A percentile compares a stretch with the other conserved stretches of the same genome.
Evolutionary conservation across 2,888 invertebrate species (phyloP).

Genomic region (Tupiocoris notatus): DNA sequence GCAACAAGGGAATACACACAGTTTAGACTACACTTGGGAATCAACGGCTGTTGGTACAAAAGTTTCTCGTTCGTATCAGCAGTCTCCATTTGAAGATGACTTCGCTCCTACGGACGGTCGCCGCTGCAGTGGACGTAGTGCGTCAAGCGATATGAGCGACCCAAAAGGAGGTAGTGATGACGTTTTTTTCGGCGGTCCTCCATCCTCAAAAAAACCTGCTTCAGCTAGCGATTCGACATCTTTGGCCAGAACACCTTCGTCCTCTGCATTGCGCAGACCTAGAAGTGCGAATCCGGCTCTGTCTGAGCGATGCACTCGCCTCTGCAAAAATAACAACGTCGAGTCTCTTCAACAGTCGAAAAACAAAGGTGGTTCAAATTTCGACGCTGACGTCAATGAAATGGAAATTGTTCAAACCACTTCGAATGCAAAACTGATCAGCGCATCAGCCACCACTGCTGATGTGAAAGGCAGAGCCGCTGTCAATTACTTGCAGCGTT

Average conservation of each 20-base stretch:
- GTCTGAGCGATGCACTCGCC: conserved; percentile 28
- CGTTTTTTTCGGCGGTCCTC: conserved; percentile 46
- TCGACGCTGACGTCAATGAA: conserved; percentile 8
- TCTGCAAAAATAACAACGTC: conserved; percentile 18
- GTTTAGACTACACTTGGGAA: conserved; percentile 41
- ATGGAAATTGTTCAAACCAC: conserved; percentile 15
- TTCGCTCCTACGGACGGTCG: conserved; percentile 58
- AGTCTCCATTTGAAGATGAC: conserved; percentile 69
- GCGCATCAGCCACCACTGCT: conserved; percentile 4
- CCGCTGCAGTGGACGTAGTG: conserved; percentile 51
- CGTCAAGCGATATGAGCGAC: conserved; percentile 52
- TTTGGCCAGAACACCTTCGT: neutral
- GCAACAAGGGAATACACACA: conserved; percentile 18
- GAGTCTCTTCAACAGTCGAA: neutral
- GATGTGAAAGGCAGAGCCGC: conserved; percentile 37
- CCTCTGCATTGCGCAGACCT: conserved; percentile 37
- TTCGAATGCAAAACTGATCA: conserved; percentile 11
- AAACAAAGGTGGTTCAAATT: neutral
- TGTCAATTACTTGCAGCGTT: conserved; percentile 44
- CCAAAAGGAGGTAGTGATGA: conserved; percentile 48
- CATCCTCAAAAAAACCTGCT: neutral
- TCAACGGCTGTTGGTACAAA: conserved; percentile 23
- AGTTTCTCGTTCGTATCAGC: conserved; percentile 51
- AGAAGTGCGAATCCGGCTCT: conserved; percentile 45
- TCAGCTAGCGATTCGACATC: neutral